Conservation (phyloP, 2,797 vertebrate genomes). For the Graptemys geographica region DNA sequence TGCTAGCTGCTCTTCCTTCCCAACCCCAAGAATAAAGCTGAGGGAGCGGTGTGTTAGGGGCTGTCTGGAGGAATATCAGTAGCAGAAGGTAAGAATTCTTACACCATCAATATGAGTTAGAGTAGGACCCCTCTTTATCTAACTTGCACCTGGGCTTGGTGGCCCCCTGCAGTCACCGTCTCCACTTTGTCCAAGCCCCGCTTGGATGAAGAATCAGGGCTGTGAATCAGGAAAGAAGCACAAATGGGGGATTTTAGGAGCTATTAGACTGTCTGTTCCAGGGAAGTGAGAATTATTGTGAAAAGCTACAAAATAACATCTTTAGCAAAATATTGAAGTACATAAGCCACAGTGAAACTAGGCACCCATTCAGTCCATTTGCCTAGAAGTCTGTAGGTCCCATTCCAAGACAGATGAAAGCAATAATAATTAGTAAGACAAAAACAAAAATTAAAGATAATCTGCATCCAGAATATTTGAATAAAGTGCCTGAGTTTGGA, state of each 20-base stretch:
- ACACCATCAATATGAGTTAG: not conserved
- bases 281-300: not conserved
- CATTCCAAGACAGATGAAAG: not conserved
- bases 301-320: not conserved
- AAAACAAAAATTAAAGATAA: not conserved
- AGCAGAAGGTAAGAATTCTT: not conserved
- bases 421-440: not conserved
- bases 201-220: not conserved
- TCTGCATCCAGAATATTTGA: not conserved
- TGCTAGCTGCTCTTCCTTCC: not conserved
- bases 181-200: not conserved
- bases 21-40: not conserved
- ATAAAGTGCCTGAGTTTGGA: not conserved
- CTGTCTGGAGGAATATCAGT: not conserved
- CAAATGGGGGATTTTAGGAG: not conserved
- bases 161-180: not conserved
- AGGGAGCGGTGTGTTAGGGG: not conserved
- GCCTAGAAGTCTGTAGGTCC: accelerated
- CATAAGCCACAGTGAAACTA: accelerated
- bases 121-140: not conserved
- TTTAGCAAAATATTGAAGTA: not conserved
- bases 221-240: not conserved
- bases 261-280: not conserved
- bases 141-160: not conserved
- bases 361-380: not conserved